Percentiles rank a stretch among this genome's conserved stretches.
Evolutionary conservation across 2,888 invertebrate species (phyloP).

Genomic region (Epistrophe eligans): DNA sequence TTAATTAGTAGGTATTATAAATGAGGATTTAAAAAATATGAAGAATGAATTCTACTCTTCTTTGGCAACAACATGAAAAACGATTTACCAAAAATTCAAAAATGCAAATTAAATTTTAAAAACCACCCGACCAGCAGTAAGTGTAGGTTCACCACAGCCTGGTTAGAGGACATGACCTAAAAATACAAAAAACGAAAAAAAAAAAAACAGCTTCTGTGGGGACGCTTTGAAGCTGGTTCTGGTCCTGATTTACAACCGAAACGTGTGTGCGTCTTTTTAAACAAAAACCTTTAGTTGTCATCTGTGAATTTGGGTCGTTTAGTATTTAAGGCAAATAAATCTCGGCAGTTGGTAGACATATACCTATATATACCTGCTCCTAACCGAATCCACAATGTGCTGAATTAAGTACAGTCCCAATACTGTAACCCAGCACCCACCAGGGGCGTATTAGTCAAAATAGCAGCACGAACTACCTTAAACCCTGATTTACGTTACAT

Average conservation of each 20-base stretch:
- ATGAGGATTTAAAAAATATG: constrained; percentile 11
- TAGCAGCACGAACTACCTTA: not conserved
- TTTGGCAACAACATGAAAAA: constrained; percentile 40
- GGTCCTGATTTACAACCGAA: constrained; percentile 65
- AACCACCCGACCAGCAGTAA: constrained; percentile 14
- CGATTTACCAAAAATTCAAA: constrained; percentile 29
- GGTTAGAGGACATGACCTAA: constrained; percentile 12
- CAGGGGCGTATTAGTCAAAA: not conserved
- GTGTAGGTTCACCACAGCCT: constrained; percentile 11
- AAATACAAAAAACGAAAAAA: constrained; percentile 10
- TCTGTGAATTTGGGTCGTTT: constrained; percentile 40
- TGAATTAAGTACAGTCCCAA: not conserved
- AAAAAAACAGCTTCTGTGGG: constrained; percentile 18
- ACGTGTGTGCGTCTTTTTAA: constrained; percentile 54
- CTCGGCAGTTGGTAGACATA: not conserved
- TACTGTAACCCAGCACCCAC: not conserved
- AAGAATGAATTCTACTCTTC: not conserved
- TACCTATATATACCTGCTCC: not conserved
- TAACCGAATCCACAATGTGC: not conserved
- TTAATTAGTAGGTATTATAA: constrained; percentile 63
- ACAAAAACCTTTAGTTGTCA: constrained; percentile 38
- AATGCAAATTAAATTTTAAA: constrained; percentile 70
- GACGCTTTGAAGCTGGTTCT: constrained; percentile 25
- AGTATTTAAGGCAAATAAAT: constrained; percentile 32
- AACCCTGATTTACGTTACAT: too few relatives aligned